These are phyloP conservation scores for Ficedula albicollis DNA, from an alignment of 2,797 vertebrate genomes.

Conservation along the genomic window DNA sequence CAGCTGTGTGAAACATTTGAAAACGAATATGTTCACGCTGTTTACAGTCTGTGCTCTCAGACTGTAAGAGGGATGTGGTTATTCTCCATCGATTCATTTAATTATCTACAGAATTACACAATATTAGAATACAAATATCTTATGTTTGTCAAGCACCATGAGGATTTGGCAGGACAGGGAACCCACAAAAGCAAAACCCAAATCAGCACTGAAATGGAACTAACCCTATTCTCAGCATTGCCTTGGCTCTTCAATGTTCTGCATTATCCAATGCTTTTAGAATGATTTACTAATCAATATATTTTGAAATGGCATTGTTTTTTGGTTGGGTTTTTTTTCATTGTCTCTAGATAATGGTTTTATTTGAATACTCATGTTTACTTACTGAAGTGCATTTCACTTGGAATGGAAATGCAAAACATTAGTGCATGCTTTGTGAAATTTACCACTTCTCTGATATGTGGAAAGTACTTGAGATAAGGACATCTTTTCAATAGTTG, in stretches of 20 bases:
- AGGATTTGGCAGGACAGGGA: background rate
- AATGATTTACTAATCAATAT: slow-evolving; percentile 64
- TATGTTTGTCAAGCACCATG: slow-evolving; percentile 28
- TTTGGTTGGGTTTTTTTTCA: background rate
- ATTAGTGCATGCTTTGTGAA: slow-evolving; percentile 80
- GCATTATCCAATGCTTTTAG: slow-evolving; percentile 45
- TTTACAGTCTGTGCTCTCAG: background rate
- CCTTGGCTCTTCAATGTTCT: slow-evolving; percentile 20
- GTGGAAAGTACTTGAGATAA: slow-evolving; percentile 85
- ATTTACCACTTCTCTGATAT: slow-evolving; percentile 79
- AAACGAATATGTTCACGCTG: background rate
- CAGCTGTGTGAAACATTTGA: background rate
- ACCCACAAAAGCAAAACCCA: background rate
- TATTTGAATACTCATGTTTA: slow-evolving; percentile 75
- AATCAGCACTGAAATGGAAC: background rate
- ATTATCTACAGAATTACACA: background rate
- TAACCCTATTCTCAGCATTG: background rate
- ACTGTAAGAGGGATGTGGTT: background rate
- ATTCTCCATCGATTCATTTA: background rate
- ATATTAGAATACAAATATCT: background rate
- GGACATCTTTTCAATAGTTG: slow-evolving; percentile 81
- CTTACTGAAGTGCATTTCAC: slow-evolving; percentile 80
- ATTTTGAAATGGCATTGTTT: slow-evolving; percentile 47
- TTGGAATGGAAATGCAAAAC: slow-evolving; percentile 81
- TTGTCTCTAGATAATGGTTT: slow-evolving; percentile 61